Evolutionary conservation across 2,888 invertebrate species (phyloP), one percentile per base, ranked within the genome.

Genomic region (Ormyrus pomaceus): DNA sequence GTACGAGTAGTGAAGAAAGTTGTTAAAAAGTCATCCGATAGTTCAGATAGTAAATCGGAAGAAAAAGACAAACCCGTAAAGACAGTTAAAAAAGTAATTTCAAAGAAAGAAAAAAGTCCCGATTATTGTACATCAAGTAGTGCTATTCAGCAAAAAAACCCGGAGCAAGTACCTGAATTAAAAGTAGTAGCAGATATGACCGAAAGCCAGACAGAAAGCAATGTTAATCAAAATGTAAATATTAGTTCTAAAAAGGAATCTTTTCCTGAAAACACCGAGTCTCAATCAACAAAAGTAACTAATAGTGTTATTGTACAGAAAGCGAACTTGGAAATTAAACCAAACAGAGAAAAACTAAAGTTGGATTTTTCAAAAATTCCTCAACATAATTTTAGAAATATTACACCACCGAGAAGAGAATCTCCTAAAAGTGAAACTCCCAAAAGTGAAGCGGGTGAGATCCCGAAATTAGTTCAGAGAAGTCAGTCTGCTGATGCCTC

Each of bases 331-430:
- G 79, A 80, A 19, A 62, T 70, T 7, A 86, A 85, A 58, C 81
- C 85, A 1, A 88, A 82, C 70, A 82, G 88, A 64, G 84, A 84
- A 7, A 88, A 86, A 71, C 80, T 90, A 66, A 90, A 88, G 79
- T 82, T 90, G 8, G 90, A 90, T 71, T 80, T 90, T 0, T 87
- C 90, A 0, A 89, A 89, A 75, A 89, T 90, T 69, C 90, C 90
- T 0, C 89, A 89, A 66, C 89, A 89, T 75, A 84, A 87, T 6
- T 89, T 88, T 77, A 86, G 89, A 72, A 86, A 85, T 59, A 65
- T 79, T 8, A 83, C 84, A 0, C 80, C 85, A 0, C 86, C 86
- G 46, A 87, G 84, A 68, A 84, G 79, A 62, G 84, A 83, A 8
- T 80, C 80, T 7, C 80, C 80, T 9, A 80, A 74, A 34, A 72